Evolutionary conservation across 2,797 vertebrate genomes (phyloP).

Genomic region (Salarias fasciatus): DNA sequence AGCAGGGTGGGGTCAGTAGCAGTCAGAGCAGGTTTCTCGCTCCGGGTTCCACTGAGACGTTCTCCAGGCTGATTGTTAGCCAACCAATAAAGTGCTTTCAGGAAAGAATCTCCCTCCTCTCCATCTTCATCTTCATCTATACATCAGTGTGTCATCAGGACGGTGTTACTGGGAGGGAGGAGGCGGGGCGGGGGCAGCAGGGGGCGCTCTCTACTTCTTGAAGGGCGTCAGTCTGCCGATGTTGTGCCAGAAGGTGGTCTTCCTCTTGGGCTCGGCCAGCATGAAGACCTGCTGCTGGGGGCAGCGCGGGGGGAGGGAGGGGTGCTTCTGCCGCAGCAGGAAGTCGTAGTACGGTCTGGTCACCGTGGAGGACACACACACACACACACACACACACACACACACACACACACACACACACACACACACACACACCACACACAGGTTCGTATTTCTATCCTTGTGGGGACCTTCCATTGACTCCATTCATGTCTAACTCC

Average conservation of each 20-base stretch:
- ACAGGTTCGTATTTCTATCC: no score
- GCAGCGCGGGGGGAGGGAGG: conserved; percentile 86
- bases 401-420: no score
- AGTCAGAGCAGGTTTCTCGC: conserved; percentile 34
- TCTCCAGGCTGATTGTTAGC: no score
- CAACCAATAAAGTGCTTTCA: conserved; percentile 88
- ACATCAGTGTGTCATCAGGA: conserved; percentile 54
- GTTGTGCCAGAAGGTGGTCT: conserved; percentile 98
- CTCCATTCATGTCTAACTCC: no score
- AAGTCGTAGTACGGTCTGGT: conserved; percentile 93
- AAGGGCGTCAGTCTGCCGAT: conserved; percentile 95
- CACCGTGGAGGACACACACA: conserved; percentile 71
- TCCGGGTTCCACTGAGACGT: conserved; percentile 46
- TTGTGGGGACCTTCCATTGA: no score
- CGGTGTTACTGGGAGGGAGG: conserved; percentile 49
- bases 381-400: no score
- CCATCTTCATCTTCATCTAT: conserved; percentile 54
- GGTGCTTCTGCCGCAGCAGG: conserved; percentile 92
- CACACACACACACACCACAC: no score
- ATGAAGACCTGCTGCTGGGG: conserved; percentile 94
- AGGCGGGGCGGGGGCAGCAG: conserved; percentile 54
- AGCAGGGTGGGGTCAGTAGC: no score
- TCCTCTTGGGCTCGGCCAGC: conserved; percentile 94
- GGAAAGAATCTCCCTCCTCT: conserved; percentile 50
- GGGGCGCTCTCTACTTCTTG: conserved; percentile 89